These are phyloP conservation scores for Mythimna pallens DNA, from an alignment of 2,888 invertebrate genomes.

Conservation along the genomic window DNA sequence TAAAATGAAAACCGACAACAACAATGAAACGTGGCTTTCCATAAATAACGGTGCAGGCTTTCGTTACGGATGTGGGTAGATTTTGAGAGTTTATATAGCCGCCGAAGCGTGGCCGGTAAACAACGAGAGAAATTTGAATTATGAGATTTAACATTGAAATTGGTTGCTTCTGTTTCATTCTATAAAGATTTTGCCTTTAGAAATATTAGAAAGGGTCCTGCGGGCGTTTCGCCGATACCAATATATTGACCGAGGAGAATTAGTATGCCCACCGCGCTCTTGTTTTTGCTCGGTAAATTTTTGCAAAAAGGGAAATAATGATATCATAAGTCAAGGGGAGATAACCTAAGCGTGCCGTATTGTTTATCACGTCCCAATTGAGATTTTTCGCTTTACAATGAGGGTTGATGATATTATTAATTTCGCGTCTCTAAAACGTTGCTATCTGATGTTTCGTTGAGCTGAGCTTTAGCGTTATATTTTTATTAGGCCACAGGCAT, in stretches of 20 bases:
- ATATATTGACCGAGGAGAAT: constrained; percentile 86
- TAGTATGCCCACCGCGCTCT: constrained; percentile 85
- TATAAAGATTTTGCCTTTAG: constrained; percentile 79
- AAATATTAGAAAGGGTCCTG: constrained; percentile 74
- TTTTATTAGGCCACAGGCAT: constrained; percentile 47
- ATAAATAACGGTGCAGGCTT: constrained; percentile 89
- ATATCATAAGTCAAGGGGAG: constrained; percentile 88
- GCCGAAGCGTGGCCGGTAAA: constrained; percentile 83
- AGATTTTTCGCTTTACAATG: constrained; percentile 74
- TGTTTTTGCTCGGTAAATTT: constrained; percentile 86
- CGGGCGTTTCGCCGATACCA: constrained; percentile 75
- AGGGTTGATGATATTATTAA: constrained; percentile 77
- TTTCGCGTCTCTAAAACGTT: constrained; percentile 44
- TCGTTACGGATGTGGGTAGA: constrained; percentile 88
- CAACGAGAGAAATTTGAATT: constrained; percentile 86
- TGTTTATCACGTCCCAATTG: constrained; percentile 85
- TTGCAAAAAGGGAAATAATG: constrained; percentile 88
- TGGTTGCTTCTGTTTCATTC: constrained; percentile 82
- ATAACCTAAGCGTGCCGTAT: constrained; percentile 84
- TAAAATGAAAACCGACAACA: constrained; percentile 88
- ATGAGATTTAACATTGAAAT: constrained; percentile 87
- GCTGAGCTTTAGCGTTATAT: constrained; percentile 8
- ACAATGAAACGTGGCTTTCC: constrained; percentile 88
- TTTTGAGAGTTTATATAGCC: constrained; percentile 87
- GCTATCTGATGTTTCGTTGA: constrained; percentile 7